Percentiles rank a stretch among this genome's conserved stretches.
phyloP scores from a whole-genome alignment of 2,797 vertebrate species.

The Lacerta bilineata region DNA sequence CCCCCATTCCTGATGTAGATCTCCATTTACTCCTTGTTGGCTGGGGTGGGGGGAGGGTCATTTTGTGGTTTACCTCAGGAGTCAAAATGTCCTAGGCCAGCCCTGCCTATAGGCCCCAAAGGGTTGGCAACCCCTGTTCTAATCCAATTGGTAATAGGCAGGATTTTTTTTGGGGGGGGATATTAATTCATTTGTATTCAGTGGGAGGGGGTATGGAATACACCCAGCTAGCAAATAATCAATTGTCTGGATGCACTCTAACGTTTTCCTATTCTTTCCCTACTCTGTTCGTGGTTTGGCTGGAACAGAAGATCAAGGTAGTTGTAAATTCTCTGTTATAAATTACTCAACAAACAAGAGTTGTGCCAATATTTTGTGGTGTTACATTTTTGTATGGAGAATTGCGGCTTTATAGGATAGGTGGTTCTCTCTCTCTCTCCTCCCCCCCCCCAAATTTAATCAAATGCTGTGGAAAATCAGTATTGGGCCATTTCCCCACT shows the following conservation, averaged over 20 bases:
- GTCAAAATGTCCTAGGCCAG: too few species aligned
- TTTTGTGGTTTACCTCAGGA: too few species aligned
- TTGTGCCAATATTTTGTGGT: background rate
- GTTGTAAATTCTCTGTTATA: conserved; percentile 11
- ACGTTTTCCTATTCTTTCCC: conserved; percentile 10
- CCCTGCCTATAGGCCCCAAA: too few species aligned
- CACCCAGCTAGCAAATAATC: background rate
- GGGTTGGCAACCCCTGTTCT: too few species aligned
- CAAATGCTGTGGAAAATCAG: background rate
- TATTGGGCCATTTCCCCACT: background rate
- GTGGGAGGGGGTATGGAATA: background rate
- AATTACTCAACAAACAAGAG: background rate
- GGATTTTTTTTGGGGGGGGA: background rate
- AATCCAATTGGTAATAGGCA: background rate
- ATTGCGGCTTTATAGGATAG: background rate
- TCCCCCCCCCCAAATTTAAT: too few species aligned
- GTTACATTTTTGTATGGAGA: background rate
- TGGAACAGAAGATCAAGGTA: conserved; percentile 65
- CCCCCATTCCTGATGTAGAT: too few species aligned
- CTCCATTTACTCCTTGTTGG: too few species aligned
- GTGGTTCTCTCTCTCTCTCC: too few species aligned
- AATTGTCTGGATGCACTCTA: background rate
- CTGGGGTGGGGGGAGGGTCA: too few species aligned
- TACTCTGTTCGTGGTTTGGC: background rate
- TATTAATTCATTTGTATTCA: background rate